phyloP scores from a whole-genome alignment of 2,113 vertebrate genomes.

The Felis chaus region DNA sequence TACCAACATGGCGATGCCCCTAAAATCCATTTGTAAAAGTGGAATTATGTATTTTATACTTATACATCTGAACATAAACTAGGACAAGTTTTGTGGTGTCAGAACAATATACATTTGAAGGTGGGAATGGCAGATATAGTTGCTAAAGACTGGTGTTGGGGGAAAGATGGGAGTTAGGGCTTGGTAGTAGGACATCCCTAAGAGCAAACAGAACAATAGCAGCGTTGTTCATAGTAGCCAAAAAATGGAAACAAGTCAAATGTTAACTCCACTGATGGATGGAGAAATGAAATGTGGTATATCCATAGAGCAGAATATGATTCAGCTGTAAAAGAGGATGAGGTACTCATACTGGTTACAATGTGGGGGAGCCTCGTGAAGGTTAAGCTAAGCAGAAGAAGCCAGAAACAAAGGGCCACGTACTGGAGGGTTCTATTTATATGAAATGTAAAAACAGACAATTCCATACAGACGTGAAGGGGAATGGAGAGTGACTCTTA shows the following conservation, averaged over 20 bases:
- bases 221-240: background rate
- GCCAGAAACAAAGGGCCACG: background rate
- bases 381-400: background rate
- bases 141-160: background rate
- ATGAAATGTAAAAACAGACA: background rate
- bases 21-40: conserved; percentile 37
- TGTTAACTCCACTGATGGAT: background rate
- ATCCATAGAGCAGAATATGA: background rate
- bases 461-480: background rate
- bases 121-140: background rate
- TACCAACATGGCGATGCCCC: rapidly evolving
- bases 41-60: background rate
- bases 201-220: background rate
- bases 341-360: background rate
- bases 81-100: background rate
- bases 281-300: background rate
- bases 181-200: no score
- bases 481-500: background rate
- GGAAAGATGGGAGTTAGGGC: background rate
- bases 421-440: background rate
- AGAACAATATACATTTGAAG: background rate
- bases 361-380: background rate
- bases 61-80: background rate
- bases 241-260: background rate
- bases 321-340: background rate